Evolutionary conservation across 1,140 invertebrate species (phyloP), one percentile per base, ranked within the genome.

Genomic region (Leguminivora glycinivorella): DNA sequence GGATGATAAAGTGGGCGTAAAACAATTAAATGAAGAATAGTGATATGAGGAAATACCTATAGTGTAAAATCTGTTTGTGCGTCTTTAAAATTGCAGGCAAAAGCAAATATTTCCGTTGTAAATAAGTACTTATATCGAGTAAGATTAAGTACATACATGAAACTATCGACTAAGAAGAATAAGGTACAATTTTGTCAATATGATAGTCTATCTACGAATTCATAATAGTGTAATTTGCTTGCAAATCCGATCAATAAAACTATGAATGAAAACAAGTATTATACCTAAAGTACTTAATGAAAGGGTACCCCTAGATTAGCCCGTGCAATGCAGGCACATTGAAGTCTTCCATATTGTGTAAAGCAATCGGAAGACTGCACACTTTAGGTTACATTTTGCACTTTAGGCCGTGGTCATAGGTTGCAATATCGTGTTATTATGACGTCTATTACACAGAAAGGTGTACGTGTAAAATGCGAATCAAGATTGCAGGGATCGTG

Each of bases 401-500:
- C 56, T 63, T 29, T 63, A 29, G 17, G 14, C 3, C 14, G 14
- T 34, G n/a, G 14, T 6, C n/a, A 29, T 63, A 63, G 25, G n/a
- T 14, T n/a, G 26, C 4, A 63, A 7, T 29, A 58, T 58, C 24
- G n/a, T 63, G 14, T 31, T 63, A 34, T 29, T 63, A 29, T 29
- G 25, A 60, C 25, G n/a, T 63, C 6, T 1, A 19, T 4, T 29
- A 34, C 58, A 25, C 58, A 31, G 25, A 29, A 63, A 17, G 4
- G 58, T 63, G 58, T 63, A 63, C 58, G 26, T 29, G 58, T 63
- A 31, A 31, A 63, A 63, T 63, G 26, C n/a, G 58, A 63, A 63
- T 34, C 12, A 63, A 34, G 58, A 63, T 63, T 29, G 34, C 58
- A 31, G n/a, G 14, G 58, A 29, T 63, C 58, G 17, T 63, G 25